A percentile compares a stretch with the other conserved stretches of the same genome.
These are phyloP conservation scores for Embiotoca jacksoni DNA, from an alignment of 2,113 vertebrate genomes.

Conservation along the genomic window DNA sequence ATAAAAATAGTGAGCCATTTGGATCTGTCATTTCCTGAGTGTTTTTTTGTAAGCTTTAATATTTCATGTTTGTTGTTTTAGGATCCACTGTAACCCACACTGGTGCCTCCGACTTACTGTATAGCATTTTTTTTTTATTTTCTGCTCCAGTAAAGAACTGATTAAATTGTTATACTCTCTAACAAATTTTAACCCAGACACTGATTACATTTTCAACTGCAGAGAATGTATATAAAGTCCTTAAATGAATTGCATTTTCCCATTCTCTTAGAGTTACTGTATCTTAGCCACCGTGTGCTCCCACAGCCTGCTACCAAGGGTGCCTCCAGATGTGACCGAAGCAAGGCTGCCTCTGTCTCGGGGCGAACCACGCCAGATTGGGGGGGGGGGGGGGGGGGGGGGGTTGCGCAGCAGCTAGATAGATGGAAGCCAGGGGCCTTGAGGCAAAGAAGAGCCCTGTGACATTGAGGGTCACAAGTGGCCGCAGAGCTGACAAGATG, in stretches of 20 bases:
- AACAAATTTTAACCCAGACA: constrained; percentile 64
- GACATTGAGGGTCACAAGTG: constrained; percentile 82
- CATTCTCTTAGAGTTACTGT: constrained; percentile 14
- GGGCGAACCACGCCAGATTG: constrained; percentile 71
- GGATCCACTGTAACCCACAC: constrained; percentile 39
- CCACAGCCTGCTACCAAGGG: constrained; percentile 28
- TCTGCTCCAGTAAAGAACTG: constrained; percentile 65
- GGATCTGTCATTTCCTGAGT: constrained; percentile 56
- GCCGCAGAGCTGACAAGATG: constrained; percentile 80
- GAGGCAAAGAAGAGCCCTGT: constrained; percentile 77
- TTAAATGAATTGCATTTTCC: constrained; percentile 63
- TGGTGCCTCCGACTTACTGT: constrained; percentile 37
- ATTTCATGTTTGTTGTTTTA: constrained; percentile 54
- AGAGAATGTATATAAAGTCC: constrained; percentile 49
- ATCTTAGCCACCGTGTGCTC: constrained; percentile 8
- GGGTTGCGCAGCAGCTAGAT: constrained; percentile 63
- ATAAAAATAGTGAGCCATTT: constrained; percentile 75
- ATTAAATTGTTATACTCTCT: constrained; percentile 68
- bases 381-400: constrained; percentile 58
- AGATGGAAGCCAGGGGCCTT: constrained; percentile 69
- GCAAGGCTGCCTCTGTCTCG: constrained; percentile 48
- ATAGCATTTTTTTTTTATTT: constrained; percentile 51
- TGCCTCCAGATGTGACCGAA: constrained; percentile 63
- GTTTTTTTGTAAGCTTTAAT: constrained; percentile 36
- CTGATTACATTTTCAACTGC: constrained; percentile 56